These are phyloP conservation scores for Discoglossus pictus DNA, from an alignment of 2,797 vertebrate species.

Conservation along the genomic window DNA sequence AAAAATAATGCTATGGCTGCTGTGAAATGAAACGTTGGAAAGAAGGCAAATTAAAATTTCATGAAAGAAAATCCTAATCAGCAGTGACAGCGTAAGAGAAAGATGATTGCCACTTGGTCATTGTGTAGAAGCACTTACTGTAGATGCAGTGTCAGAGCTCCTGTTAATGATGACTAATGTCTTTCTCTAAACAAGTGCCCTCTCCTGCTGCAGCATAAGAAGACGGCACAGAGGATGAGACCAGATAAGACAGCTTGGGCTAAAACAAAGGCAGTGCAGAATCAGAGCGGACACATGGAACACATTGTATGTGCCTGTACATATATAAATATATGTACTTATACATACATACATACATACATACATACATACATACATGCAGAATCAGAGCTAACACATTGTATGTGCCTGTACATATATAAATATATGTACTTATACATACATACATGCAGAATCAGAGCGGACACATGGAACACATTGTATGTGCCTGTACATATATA, in stretches of 20 bases:
- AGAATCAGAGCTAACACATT: too few species aligned
- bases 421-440: too few species aligned
- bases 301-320: too few species aligned
- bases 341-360: too few species aligned
- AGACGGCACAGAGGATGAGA: slow-evolving; percentile 43
- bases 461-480: background rate
- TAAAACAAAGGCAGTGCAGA: slow-evolving; percentile 61
- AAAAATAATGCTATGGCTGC: slow-evolving; percentile 51
- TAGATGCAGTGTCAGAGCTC: slow-evolving; percentile 82
- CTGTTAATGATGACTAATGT: slow-evolving; percentile 96
- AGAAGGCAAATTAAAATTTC: slow-evolving; percentile 75
- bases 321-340: too few species aligned
- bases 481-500: too few species aligned
- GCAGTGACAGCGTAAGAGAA: slow-evolving; percentile 81
- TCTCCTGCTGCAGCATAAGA: slow-evolving; percentile 63
- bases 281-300: background rate
- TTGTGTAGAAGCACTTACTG: slow-evolving; percentile 82
- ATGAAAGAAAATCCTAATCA: slow-evolving; percentile 79
- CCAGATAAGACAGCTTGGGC: slow-evolving; percentile 49
- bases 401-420: too few species aligned
- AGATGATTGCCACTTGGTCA: slow-evolving; percentile 86
- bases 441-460: background rate
- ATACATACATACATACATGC: too few species aligned
- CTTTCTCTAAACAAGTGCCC: slow-evolving; percentile 74
- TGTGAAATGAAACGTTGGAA: slow-evolving; percentile 62